phyloP scores from a whole-genome alignment of 2,797 vertebrate species.

The Sebastes kiyomatsui region DNA sequence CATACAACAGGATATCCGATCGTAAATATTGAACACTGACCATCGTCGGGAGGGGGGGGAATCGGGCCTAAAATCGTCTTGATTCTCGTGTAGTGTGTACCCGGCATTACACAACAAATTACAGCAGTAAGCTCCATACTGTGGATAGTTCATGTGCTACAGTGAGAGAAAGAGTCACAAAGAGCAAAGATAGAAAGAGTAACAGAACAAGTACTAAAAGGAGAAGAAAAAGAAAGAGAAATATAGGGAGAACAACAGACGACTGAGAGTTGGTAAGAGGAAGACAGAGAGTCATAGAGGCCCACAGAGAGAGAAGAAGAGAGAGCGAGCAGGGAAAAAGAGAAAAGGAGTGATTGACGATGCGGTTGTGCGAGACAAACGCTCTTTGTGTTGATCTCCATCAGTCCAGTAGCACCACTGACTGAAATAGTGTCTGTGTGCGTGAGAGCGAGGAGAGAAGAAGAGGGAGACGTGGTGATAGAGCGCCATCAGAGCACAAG shows the following conservation, averaged over 20 bases:
- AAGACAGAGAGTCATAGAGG: constrained; percentile 49
- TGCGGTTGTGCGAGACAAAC: constrained; percentile 58
- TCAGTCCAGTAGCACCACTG: constrained; percentile 44
- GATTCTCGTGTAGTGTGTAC: too few relatives aligned
- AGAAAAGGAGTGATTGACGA: constrained; percentile 66
- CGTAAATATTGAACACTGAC: too few relatives aligned
- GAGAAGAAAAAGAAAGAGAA: not conserved
- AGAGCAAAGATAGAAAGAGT: not conserved
- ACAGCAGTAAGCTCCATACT: not conserved
- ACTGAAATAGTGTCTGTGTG: constrained; percentile 63
- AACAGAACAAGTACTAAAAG: not conserved
- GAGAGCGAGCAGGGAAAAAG: constrained; percentile 17
- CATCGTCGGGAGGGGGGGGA: too few relatives aligned
- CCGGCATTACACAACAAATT: not conserved
- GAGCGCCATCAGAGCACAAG: constrained; percentile 48
- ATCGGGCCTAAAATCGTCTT: too few relatives aligned
- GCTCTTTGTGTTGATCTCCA: constrained; percentile 70
- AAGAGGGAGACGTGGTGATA: constrained; percentile 45
- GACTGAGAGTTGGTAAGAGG: constrained; percentile 10
- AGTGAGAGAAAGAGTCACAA: not conserved
- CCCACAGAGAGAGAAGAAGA: not conserved
- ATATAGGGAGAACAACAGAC: not conserved
- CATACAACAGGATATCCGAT: too few relatives aligned
- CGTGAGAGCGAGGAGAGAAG: constrained; percentile 53
- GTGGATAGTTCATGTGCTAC: not conserved